Evolutionary conservation across 2,113 vertebrate species (phyloP).

Genomic region (Hippocampus guttulatus): DNA sequence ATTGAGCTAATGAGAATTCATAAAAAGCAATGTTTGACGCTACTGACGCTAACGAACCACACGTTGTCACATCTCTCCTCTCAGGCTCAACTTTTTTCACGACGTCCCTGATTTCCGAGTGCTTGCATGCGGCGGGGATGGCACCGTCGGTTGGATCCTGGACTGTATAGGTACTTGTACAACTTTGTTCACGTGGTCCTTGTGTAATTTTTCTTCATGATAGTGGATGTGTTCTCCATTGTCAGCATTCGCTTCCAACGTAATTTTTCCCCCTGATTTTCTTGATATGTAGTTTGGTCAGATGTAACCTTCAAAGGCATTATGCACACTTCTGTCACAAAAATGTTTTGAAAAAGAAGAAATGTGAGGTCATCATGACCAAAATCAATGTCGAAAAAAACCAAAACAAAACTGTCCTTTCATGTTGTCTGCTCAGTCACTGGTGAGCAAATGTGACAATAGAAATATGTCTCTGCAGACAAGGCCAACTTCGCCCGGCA

Average conservation of each 20-base stretch:
- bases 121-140: conserved; percentile 87
- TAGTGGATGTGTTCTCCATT: not conserved
- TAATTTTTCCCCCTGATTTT: not conserved
- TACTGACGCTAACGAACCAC: not conserved
- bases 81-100: conserved; percentile 84
- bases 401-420: not conserved
- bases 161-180: conserved; percentile 80
- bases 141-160: conserved; percentile 91
- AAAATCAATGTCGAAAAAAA: not conserved
- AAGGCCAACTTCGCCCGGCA: conserved; percentile 71
- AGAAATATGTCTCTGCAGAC: conserved; percentile 52
- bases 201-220: too few relatives aligned
- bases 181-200: not conserved
- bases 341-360: not conserved
- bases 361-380: not conserved
- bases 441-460: not conserved
- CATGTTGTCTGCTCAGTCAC: not conserved
- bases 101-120: conserved; percentile 82
- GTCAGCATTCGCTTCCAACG: not conserved
- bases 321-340: not conserved
- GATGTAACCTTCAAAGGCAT: not conserved
- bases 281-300: not conserved
- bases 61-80: conserved; percentile 15
- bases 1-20: not conserved
- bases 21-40: not conserved